Conservation (phyloP, 2,113 vertebrate species). For the Gallinago media region DNA sequence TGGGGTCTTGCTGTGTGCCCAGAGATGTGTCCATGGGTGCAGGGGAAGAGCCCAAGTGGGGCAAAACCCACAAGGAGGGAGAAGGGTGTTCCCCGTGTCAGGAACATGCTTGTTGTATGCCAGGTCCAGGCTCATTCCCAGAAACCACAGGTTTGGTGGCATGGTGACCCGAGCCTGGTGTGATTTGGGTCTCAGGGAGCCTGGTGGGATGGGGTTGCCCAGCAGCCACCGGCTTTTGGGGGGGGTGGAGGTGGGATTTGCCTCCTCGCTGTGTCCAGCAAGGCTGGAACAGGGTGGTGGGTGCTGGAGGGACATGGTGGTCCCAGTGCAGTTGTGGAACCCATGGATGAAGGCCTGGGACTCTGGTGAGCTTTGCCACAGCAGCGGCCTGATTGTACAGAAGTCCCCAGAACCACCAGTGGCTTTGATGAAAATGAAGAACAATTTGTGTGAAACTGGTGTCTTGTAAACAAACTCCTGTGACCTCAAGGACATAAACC, state of each 20-base stretch:
- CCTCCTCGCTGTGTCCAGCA: not conserved
- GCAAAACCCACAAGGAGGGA: not conserved
- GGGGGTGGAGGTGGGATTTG: not conserved
- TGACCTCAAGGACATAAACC: not conserved
- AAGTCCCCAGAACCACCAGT: not conserved
- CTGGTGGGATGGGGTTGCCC: not conserved
- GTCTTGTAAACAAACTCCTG: not conserved
- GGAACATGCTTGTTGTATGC: not conserved
- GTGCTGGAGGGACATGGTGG: not conserved
- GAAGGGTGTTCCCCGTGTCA: not conserved
- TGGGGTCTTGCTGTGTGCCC: not conserved
- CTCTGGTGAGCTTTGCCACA: not conserved
- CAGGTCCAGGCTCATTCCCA: fast-evolving
- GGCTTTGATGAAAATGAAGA: not conserved
- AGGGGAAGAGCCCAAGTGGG: not conserved
- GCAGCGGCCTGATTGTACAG: not conserved
- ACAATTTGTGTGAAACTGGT: not conserved
- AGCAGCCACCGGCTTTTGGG: not conserved
- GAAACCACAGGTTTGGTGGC: not conserved
- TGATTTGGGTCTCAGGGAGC: not conserved
- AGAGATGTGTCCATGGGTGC: not conserved
- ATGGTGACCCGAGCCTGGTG: not conserved
- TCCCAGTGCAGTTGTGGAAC: fast-evolving
- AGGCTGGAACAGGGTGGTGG: not conserved
- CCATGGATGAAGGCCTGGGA: not conserved